Base-by-base conservation (phyloP, 2,888 invertebrate species). In the Hirtodrosophila trivittata region DNA sequence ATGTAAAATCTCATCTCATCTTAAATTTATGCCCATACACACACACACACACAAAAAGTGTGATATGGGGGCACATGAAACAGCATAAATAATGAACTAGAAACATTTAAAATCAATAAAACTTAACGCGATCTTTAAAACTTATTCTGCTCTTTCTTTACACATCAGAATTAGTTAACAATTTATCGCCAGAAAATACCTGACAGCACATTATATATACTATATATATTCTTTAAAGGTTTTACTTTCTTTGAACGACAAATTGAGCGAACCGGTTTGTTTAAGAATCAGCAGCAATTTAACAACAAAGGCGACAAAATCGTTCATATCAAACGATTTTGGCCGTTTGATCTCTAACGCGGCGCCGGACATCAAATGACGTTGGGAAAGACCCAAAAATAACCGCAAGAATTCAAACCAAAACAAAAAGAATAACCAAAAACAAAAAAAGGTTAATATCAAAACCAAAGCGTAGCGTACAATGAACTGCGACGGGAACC, bases 281-380 rank as follows among this genome's bases (percentile, higher is more conserved):
- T 70, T 58, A 81, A 71, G 67, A 81, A 75, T 81, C 67, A 54
- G 25, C n/a, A n/a, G n/a, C n/a, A 41, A 49, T 37, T 35, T 35
- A 43, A 39, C 57, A 47, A 51, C 67, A 70, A 77, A 75, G 77
- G 71, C 78, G 85, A 81, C 85, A 81, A 75, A 75, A 63, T 52
- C 49, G 66, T 41, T 33, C 46, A n/a, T 70, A 66, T 43, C 42
- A 42, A 73, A 58, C 42, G 56, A 63, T 66, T 68, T 57, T 58
- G 35, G 43, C 21, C 66, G n/a, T 74, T 75, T 77, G 59, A 77
- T 75, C 67, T 81, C 26, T 10, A 12, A 41, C 25, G 52, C 68
- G 52, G 49, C 63, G 58, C 43, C 58, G n/a, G n/a, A n/a, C n/a
- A n/a, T n/a, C n/a, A n/a, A n/a, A n/a, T n/a, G n/a, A n/a, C n/a